Conservation (phyloP, 2,888 invertebrate species). For the Eilema sororculum region DNA sequence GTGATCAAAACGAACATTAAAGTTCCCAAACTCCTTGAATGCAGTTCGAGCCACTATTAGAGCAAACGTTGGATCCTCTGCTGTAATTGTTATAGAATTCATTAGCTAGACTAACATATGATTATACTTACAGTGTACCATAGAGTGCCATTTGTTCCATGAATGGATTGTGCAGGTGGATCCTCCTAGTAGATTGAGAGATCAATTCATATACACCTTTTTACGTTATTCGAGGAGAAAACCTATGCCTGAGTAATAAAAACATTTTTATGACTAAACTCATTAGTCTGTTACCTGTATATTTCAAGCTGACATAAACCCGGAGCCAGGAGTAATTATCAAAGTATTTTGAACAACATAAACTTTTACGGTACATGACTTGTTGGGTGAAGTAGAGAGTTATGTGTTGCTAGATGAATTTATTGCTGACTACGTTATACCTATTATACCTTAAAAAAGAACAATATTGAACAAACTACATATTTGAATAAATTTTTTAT, state of each 20-base stretch:
- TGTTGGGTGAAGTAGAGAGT: neutral
- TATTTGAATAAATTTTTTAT: too few species aligned
- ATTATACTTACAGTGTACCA: neutral
- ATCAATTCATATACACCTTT: neutral
- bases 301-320: neutral
- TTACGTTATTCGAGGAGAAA: neutral
- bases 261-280: neutral
- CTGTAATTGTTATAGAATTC: neutral
- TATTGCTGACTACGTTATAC: neutral
- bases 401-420: neutral
- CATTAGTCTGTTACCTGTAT: constrained; percentile 1
- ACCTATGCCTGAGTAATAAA: neutral
- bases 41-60: too few species aligned
- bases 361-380: neutral
- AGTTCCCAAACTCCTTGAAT: too few species aligned
- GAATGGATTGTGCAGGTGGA: too few species aligned
- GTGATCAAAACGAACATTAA: too few species aligned
- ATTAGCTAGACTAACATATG: neutral
- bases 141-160: neutral
- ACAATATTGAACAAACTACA: neutral
- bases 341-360: neutral
- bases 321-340: neutral
- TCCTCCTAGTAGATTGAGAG: neutral
- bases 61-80: neutral
- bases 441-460: neutral